Evolutionary conservation across 2,113 vertebrate species (phyloP), one percentile per base, ranked within the genome.

Genomic region (Indri indri): DNA sequence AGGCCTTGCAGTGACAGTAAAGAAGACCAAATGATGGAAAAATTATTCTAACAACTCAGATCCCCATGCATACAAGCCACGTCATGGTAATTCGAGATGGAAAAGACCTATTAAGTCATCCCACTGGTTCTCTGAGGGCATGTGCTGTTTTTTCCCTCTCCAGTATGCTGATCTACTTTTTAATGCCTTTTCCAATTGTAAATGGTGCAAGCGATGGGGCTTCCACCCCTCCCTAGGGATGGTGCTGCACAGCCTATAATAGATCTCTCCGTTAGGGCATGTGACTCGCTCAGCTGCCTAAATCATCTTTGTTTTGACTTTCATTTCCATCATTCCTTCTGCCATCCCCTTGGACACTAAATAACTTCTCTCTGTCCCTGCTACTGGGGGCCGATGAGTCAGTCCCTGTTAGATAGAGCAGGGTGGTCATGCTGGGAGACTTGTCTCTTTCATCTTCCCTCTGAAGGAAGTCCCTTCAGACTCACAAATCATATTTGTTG

Each of bases 151-250:
- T 74, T 37, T 70, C 68, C 52, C 82, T 94, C 93, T 94, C 83
- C 83, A 16, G 68, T 71, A 97, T 34, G 76, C 93, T 45, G 84
- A 87, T 96, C 98, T 97, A 95, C 98, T 97, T 97, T 98, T 94
- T 22, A 95, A 92, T 97, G 95, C 70, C 97, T 97, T 98, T 97
- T 98, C 97, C 98, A 98, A 96, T 98, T 0, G 37, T 96, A 98
- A 98, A 97, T 97, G 98, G 98, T 91, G 91, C 95, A 96, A 88
- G 93, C 68, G 97, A 98, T 96, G 95, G 96, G 88, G 90, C 97
- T 98, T 97, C 96, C 88, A 96, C 17, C 85, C 96, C 82, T 97
- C 95, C 94, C 27, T 0, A 27, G 93, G 42, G 74, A 57, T 1
- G 12, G 79, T 6, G 1, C 91, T 10, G 12, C 63, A 88, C 1